phyloP scores from a whole-genome alignment of 2,797 vertebrate species.

The Zalophus californianus region DNA sequence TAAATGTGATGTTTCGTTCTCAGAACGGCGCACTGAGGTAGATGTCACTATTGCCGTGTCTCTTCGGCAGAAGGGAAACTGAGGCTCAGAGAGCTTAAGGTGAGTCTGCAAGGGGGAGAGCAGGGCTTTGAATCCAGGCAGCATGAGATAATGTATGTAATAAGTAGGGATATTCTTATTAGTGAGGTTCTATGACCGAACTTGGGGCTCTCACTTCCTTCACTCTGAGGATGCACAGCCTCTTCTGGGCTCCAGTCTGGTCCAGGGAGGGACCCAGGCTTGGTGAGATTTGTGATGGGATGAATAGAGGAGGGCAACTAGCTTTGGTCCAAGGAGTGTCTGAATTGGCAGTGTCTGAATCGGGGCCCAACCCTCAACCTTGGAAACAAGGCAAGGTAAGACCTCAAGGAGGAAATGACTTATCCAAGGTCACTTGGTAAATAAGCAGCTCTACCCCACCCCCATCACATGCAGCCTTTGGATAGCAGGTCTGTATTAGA shows the following conservation, averaged over 20 bases:
- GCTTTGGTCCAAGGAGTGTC: background rate
- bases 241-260: background rate
- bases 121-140: conserved; percentile 27
- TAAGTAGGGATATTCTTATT: background rate
- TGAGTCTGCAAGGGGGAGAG: background rate
- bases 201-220: background rate
- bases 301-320: background rate
- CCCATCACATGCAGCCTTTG: background rate
- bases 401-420: background rate
- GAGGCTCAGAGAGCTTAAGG: conserved; percentile 10
- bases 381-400: background rate
- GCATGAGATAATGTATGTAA: background rate
- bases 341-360: background rate
- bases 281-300: background rate
- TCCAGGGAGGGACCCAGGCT: background rate
- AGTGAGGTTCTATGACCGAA: background rate
- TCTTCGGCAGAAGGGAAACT: conserved; percentile 45
- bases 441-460: background rate
- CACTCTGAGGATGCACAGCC: background rate
- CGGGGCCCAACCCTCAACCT: background rate
- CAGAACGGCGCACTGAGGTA: background rate
- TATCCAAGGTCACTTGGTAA: background rate
- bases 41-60: background rate
- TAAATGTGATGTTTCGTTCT: background rate
- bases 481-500: background rate